Conservation (phyloP, 2,113 vertebrate species). For the Helogale parvula region DNA sequence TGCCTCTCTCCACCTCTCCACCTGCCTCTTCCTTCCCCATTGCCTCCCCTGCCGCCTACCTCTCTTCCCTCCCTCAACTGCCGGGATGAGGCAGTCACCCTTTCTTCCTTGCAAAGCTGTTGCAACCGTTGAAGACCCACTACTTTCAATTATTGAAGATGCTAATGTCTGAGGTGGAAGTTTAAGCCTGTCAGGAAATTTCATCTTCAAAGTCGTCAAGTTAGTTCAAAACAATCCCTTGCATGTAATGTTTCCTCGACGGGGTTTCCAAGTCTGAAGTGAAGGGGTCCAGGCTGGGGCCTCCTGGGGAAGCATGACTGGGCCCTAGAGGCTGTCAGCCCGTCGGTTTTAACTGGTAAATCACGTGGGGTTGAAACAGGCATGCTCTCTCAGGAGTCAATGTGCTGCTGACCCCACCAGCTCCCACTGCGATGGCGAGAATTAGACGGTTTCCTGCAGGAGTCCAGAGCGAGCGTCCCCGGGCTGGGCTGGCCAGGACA, state of each 20-base stretch:
- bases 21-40: not conserved
- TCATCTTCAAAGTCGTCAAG: not conserved
- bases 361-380: not conserved
- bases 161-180: not conserved
- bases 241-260: accelerated
- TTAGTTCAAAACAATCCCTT: not conserved
- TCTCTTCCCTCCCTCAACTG: not conserved
- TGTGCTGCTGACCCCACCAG: constrained; percentile 49
- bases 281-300: not conserved
- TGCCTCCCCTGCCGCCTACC: not conserved
- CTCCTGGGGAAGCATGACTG: not conserved
- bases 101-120: not conserved
- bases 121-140: not conserved
- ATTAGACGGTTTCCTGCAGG: constrained; percentile 34
- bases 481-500: not conserved
- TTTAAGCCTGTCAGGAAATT: not conserved
- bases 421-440: constrained; percentile 58
- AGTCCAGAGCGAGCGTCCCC: not conserved
- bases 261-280: not conserved
- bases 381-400: not conserved
- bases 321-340: not conserved
- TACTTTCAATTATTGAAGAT: not conserved
- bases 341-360: accelerated
- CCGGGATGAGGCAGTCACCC: not conserved
- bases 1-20: not conserved